These are phyloP conservation scores for Pseudanteris insignis DNA, from an alignment of 2,888 invertebrate species.

Conservation along the genomic window DNA sequence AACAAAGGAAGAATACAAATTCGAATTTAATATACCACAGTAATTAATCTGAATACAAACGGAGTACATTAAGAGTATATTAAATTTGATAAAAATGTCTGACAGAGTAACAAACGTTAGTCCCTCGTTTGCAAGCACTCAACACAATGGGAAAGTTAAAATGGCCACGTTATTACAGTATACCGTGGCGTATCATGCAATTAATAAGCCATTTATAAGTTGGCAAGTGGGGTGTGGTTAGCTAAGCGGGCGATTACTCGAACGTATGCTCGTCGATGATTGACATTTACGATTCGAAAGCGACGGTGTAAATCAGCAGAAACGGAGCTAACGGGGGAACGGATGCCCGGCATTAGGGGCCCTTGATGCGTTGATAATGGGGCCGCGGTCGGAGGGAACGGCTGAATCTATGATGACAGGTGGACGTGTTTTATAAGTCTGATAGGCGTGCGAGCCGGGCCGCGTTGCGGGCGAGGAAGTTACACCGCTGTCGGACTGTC, in stretches of 20 bases:
- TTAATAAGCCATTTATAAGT: too few relatives aligned
- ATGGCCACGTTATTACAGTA: too few relatives aligned
- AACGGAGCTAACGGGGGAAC: constrained; percentile 38
- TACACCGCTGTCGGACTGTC: constrained; percentile 18
- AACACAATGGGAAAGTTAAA: too few relatives aligned
- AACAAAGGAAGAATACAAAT: too few relatives aligned
- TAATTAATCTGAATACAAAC: too few relatives aligned
- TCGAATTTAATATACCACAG: too few relatives aligned
- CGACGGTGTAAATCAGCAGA: background rate
- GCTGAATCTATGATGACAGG: constrained; percentile 62
- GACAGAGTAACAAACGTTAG: too few relatives aligned
- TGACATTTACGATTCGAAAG: constrained; percentile 8
- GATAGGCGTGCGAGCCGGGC: constrained; percentile 27
- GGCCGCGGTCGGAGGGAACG: constrained; percentile 54
- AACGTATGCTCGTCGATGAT: background rate
- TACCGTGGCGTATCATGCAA: too few relatives aligned
- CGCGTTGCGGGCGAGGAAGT: background rate
- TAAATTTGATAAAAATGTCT: too few relatives aligned
- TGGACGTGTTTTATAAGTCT: constrained; percentile 61
- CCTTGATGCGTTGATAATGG: constrained; percentile 59
- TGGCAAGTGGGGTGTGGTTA: constrained; percentile 2
- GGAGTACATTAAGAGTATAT: too few relatives aligned
- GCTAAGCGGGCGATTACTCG: background rate
- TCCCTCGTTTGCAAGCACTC: too few relatives aligned
- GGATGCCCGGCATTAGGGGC: constrained; percentile 58